Base-by-base conservation (phyloP, 2,797 vertebrate genomes). In the Trichosurus vulpecula region DNA sequence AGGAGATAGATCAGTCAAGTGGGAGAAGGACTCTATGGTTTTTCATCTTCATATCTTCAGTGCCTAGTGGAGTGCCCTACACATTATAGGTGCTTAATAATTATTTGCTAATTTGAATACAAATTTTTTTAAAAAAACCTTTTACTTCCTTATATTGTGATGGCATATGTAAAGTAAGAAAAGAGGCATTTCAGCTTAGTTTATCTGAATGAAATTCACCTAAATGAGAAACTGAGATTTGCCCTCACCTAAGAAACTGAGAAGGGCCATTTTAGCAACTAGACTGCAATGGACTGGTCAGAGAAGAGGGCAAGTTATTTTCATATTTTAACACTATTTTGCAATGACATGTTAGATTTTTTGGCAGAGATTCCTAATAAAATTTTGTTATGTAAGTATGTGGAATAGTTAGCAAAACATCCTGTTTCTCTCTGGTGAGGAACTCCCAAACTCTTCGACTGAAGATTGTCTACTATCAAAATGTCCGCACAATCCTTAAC, bases 401-500 rank as follows among this genome's bases (percentile, higher is more conserved):
- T 66, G 61, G 61, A 66, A 35, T 66, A 16, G 14, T 66, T 66
- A 10, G 31, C 30, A 58, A 58, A 58, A 31, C 30, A 58, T 58
- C 57, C 57, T 58, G 57, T 31, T 58, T 58, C 30, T 58, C 30
- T 12, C 29, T 58, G 57, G 30, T 30, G 30, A 58, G 30, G 30
- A 58, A 58, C 30, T 31, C 61, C 16, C 35, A 66, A 66, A 66
- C 35, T 66, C 4, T 66, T 66, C n/a, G 66, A 14, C 6, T 29
- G n/a, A 66, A 66, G 61, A 66, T 19, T 16, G 35, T 19, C 66
- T 66, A 89, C 0, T 93, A 55, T 31, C 61, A 47, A 92, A 51
- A 41, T 91, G 9, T 66, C 56, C 94, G 57, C 27, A 89, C 51
- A 41, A 41, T 93, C 91, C 53, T 93, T 90, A 97, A 10, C 2